Percentiles rank a stretch among this genome's conserved stretches.
Evolutionary conservation across 1,140 invertebrate genomes (phyloP).

Genomic region (Tenebrio molitor): DNA sequence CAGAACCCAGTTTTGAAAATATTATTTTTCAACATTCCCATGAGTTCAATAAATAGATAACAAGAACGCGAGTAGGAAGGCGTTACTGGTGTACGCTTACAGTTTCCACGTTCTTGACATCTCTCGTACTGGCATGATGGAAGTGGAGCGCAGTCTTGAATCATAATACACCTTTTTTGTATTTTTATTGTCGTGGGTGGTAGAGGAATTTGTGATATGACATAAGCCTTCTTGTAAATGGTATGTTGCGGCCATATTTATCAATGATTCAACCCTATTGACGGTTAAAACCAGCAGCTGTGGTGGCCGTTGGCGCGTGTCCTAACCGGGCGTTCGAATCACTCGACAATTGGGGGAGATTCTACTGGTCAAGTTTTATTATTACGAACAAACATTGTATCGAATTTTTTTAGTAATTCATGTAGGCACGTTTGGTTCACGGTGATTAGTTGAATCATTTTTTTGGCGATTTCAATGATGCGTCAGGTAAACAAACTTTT

Average conservation of each 20-base stretch:
- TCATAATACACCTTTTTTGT: neutral
- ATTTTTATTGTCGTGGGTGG: too few relatives aligned
- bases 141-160: neutral
- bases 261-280: constrained; percentile 15
- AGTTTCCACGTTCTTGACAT: constrained; percentile 3
- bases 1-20: constrained; percentile 25
- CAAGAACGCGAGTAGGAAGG: constrained; percentile 15
- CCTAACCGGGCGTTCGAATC: constrained; percentile 25
- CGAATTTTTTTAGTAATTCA: too few relatives aligned
- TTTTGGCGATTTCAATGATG: constrained; percentile 19
- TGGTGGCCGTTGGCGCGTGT: constrained; percentile 19
- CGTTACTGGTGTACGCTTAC: constrained; percentile 24
- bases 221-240: neutral
- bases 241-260: neutral
- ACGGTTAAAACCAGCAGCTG: constrained; percentile 33
- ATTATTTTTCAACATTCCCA: constrained; percentile 37
- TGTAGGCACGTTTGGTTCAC: neutral
- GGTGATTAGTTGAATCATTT: constrained; percentile 2
- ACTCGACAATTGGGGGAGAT: neutral
- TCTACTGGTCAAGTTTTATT: neutral
- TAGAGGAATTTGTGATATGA: too few relatives aligned
- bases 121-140: too few relatives aligned
- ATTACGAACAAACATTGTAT: too few relatives aligned
- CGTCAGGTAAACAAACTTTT: constrained; percentile 23
- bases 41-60: constrained; percentile 14